phyloP scores from a whole-genome alignment of 2,797 vertebrate species.

The Holocentrus rufus region DNA sequence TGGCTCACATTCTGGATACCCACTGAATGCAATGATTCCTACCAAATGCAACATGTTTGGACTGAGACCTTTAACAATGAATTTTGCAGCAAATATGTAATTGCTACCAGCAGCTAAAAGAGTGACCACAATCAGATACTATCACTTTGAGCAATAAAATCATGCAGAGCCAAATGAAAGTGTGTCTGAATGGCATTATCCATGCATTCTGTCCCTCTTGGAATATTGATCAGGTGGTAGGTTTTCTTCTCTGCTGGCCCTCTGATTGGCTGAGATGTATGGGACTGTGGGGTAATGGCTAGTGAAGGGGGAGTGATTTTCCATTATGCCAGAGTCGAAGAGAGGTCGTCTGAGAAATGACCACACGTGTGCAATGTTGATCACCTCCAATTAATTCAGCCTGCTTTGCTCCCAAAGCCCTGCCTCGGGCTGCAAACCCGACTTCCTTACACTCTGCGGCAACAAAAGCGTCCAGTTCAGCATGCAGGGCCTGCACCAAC shows the following conservation, averaged over 20 bases:
- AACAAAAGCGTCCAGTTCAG: not conserved
- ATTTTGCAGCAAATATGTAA: constrained; percentile 37
- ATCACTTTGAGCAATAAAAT: not conserved
- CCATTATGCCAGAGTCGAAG: constrained; percentile 47
- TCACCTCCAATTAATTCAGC: constrained; percentile 46
- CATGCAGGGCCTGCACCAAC: not conserved
- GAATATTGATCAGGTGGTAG: constrained; percentile 49
- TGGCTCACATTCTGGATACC: not conserved
- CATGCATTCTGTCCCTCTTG: constrained; percentile 10
- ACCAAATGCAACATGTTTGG: constrained; percentile 4
- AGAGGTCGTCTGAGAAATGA: constrained; percentile 50
- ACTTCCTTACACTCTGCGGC: not conserved
- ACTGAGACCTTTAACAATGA: constrained; percentile 22
- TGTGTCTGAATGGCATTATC: constrained; percentile 15
- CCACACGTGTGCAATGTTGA: constrained; percentile 45
- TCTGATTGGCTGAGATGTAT: constrained; percentile 55
- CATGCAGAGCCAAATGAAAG: not conserved
- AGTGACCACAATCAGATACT: not conserved
- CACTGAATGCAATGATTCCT: not conserved
- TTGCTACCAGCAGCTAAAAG: constrained; percentile 14
- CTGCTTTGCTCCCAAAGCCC: not conserved
- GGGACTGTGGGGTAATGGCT: constrained; percentile 37
- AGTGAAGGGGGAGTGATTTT: constrained; percentile 47
- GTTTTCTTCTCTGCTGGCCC: constrained; percentile 29
- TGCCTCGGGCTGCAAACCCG: not conserved